Base-by-base conservation (phyloP, 2,888 invertebrate genomes). In the Cancer borealis region DNA sequence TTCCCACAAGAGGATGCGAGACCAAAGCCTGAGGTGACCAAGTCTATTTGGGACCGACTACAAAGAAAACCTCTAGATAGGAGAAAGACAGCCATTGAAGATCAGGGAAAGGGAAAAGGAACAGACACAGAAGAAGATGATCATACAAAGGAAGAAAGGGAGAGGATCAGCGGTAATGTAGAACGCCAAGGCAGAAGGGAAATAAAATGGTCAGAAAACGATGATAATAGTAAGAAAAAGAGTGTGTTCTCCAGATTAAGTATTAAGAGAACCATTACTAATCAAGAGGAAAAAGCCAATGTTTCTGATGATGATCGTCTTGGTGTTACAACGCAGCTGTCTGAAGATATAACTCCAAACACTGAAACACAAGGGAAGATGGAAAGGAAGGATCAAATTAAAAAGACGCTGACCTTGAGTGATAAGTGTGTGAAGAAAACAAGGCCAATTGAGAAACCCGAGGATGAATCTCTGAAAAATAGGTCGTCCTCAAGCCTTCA, bases 181-280 rank as follows among this genome's bases (percentile, higher is more conserved):
- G 46, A 6, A 21, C 8, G 45, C 66, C 66, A 39, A 4, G 12
- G 54, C 21, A 46, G n/a, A n/a, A 3, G 47, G 26, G 30, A 84
- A 84, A 21, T 39, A 66, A 14, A 49, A 84, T 14, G 10, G 10
- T 79, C 30, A 21, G 47, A 30, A 79, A 21, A 39, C 21, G 47
- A 17, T n/a, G 66, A 30, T 21, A 45, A 54, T 45, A 21, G 10
- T 87, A 60, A 88, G 2, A 93, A 60, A 87, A 84, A 39, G 90
- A 93, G 93, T 47, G 93, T 91, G 91, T 93, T 93, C 60, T 93
- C 91, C 12, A 91, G 93, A 60, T 54, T 93, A 54, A 88, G 93
- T 10, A 26, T 89, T 6, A 89, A 73, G 49, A 89, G 46, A 10
- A 30, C 66, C 14, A 30, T 21, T 54, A 47, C 17, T 2, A 89